These are phyloP conservation scores for Pararge aegeria DNA, from an alignment of 1,140 invertebrate species.

Conservation along the genomic window DNA sequence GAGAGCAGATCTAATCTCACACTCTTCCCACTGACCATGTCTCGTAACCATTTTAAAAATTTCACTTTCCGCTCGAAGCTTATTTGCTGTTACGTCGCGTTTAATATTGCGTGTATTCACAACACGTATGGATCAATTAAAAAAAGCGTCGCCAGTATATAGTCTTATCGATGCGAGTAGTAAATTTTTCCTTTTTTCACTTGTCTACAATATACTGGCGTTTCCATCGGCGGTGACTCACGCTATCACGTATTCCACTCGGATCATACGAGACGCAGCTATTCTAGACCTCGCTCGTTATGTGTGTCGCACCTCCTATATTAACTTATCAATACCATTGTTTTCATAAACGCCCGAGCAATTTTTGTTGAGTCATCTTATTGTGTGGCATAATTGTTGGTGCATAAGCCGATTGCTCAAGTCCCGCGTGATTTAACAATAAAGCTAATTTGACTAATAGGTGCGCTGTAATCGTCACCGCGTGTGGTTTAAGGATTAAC, in stretches of 20 bases:
- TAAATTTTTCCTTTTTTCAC: constrained; percentile 59
- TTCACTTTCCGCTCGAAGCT: constrained; percentile 52
- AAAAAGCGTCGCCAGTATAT: constrained; percentile 44
- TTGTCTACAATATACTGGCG: constrained; percentile 34
- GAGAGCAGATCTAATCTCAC: constrained; percentile 58
- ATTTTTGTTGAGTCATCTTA: constrained; percentile 75
- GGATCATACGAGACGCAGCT: constrained; percentile 19
- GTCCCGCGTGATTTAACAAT: constrained; percentile 65
- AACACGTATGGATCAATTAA: constrained; percentile 28
- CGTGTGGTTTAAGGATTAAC: constrained; percentile 74
- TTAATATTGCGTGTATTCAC: constrained; percentile 8
- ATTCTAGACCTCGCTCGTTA: constrained; percentile 34
- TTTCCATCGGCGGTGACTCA: constrained; percentile 52
- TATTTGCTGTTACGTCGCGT: not conserved
- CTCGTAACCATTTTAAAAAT: constrained; percentile 61
- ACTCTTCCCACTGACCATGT: constrained; percentile 40
- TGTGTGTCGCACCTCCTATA: constrained; percentile 65
- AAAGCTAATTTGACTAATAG: constrained; percentile 79
- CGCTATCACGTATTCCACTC: constrained; percentile 36
- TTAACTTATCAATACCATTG: constrained; percentile 79
- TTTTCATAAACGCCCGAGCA: constrained; percentile 74
- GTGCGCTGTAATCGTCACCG: constrained; percentile 75
- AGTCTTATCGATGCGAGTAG: constrained; percentile 46
- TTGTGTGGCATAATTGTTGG: constrained; percentile 72
- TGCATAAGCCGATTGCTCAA: constrained; percentile 69